Percentiles rank a stretch among this genome's conserved stretches.
These are phyloP conservation scores for Netelia fuscicornis DNA, from an alignment of 2,888 invertebrate species.

Conservation along the genomic window DNA sequence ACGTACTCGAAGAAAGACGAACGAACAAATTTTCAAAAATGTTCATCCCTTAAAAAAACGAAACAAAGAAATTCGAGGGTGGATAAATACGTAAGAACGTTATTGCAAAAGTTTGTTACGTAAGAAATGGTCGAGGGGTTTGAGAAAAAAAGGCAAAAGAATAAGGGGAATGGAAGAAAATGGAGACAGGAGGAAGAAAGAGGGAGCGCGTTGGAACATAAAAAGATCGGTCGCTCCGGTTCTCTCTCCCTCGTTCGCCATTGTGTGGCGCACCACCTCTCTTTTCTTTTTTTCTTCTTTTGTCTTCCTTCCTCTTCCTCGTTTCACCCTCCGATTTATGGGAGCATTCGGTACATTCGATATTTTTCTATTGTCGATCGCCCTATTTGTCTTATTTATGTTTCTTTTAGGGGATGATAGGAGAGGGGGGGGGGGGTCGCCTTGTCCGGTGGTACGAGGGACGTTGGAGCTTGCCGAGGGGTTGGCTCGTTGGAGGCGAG, in stretches of 20 bases:
- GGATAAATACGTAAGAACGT: conserved; percentile 12
- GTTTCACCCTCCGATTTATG: conserved; percentile 81
- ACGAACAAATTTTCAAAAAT: not conserved
- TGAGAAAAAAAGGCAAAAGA: conserved; percentile 23
- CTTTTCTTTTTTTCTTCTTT: conserved; percentile 53
- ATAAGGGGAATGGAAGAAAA: conserved; percentile 71
- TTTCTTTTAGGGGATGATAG: conserved; percentile 79
- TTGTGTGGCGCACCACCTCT: conserved; percentile 36
- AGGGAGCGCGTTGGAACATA: conserved; percentile 83
- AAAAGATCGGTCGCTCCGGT: conserved; percentile 80
- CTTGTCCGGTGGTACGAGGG: conserved; percentile 61
- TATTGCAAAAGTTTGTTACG: conserved; percentile 39
- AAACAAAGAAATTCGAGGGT: not conserved
- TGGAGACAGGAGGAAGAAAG: conserved; percentile 67
- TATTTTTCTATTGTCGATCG: conserved; percentile 84
- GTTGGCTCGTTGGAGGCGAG: conserved; percentile 58
- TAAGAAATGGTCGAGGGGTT: conserved; percentile 24
- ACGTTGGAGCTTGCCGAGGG: conserved; percentile 32
- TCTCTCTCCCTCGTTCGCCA: conserved; percentile 37
- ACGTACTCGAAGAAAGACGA: not conserved
- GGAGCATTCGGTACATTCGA: conserved; percentile 83
- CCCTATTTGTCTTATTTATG: conserved; percentile 85
- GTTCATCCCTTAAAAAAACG: not conserved
- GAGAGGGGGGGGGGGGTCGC: conserved; percentile 34
- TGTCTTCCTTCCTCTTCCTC: conserved; percentile 42